These are phyloP conservation scores for Lasioglossum oenotherae DNA, from an alignment of 2,888 invertebrate genomes.

Conservation along the genomic window DNA sequence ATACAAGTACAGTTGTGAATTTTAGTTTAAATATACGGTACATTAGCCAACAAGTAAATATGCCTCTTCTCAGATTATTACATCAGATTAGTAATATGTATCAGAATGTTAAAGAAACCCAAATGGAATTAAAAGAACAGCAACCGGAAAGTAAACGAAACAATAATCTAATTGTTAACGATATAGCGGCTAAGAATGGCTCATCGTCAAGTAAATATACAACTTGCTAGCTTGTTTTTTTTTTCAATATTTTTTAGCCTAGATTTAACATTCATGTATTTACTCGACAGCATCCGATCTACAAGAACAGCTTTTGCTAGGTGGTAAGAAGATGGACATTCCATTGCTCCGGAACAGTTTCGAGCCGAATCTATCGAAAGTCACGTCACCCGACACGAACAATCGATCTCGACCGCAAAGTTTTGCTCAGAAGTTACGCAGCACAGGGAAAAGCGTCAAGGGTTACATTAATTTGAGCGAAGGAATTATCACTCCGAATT, in stretches of 20 bases:
- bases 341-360: slow-evolving; percentile 74
- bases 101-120: slow-evolving; percentile 97
- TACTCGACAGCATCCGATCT: slow-evolving; percentile 86
- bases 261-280: slow-evolving; percentile 29
- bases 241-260: slow-evolving; percentile 9
- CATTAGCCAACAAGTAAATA: slow-evolving; percentile 98
- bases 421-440: slow-evolving; percentile 94
- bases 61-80: slow-evolving; percentile 95
- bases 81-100: slow-evolving; percentile 99
- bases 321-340: slow-evolving; percentile 80
- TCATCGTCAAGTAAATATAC: slow-evolving; percentile 86
- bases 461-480: slow-evolving; percentile 94
- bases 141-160: slow-evolving; percentile 84
- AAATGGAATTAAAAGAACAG: slow-evolving; percentile 94
- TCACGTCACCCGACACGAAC: slow-evolving; percentile 86
- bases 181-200: slow-evolving; percentile 86
- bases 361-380: slow-evolving; percentile 77
- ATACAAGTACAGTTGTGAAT: slow-evolving; percentile 96
- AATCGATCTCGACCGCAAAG: slow-evolving; percentile 91
- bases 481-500: slow-evolving; percentile 89
- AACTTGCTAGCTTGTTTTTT: background rate
- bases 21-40: slow-evolving; percentile 94
- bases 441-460: slow-evolving; percentile 93
- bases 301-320: slow-evolving; percentile 87
- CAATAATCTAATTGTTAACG: slow-evolving; percentile 81